Base-by-base conservation (phyloP, 2,797 vertebrate species). In the Cottoperca gobio region DNA sequence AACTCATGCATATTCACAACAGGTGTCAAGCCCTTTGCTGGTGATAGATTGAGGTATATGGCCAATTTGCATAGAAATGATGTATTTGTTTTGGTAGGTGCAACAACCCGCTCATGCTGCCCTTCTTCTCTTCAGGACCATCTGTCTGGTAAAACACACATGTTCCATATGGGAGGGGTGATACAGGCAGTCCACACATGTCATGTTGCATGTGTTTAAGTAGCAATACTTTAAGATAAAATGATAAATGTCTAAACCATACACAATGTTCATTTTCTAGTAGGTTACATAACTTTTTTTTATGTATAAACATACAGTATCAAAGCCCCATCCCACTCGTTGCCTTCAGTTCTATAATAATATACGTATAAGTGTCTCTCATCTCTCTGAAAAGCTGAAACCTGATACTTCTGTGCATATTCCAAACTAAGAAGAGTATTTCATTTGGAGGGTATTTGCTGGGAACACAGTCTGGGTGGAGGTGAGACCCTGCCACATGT, bases 1-100 rank as follows among this genome's bases (percentile, higher is more conserved):
- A 84, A 91, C 86, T 92, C 90, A 92, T 92, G 81, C 89, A 88
- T 92, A 92, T 92, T 93, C 88, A 92, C 87, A 83, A 78, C 78
- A 83, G 73, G 78, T 89, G 67, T 78, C 72, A 68, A 71, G 72
- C 49, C 65, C 37, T 67, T 55, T 63, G 52, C 50, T 46, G 45
- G 73, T 82, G 84, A 82, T 74, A 70, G 75, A 85, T 82, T 61
- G 73, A 86, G 48, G 61, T 84, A 58, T 74, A 63, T 54, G 71
- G 62, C 61, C 55, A 68, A 82, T 85, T 81, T 91, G 82, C 86
- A 87, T 82, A 76, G 80, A 69, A 69, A 80, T 88, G 1, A 76
- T 86, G 67, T 45, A 57, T 85, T 87, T 85, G 62, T 78, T 85
- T 86, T 70, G 35, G 57, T 59, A 63, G 59, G 57, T 67, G 46